phyloP scores from a whole-genome alignment of 2,113 vertebrate genomes.

The Rousettus leschenaultii region DNA sequence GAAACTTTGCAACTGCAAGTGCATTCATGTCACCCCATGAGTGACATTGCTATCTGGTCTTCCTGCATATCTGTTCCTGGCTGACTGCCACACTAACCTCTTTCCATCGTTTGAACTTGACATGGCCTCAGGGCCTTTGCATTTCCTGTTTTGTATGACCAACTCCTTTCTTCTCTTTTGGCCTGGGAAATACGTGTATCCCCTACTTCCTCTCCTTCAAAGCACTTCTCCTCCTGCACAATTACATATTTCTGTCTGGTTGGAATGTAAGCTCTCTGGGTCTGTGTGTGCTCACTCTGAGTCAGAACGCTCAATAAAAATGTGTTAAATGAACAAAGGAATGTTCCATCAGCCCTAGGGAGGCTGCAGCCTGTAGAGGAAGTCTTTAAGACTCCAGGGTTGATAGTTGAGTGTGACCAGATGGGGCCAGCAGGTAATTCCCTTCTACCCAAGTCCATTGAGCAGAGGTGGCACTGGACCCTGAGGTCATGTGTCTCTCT shows the following conservation, averaged over 20 bases:
- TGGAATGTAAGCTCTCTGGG: neutral
- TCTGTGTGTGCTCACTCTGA: neutral
- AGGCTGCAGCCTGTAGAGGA: neutral
- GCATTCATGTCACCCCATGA: accelerated
- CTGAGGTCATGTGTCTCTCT: neutral
- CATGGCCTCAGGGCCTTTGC: neutral
- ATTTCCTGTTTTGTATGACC: neutral
- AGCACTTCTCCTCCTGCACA: neutral
- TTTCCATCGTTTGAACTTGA: neutral
- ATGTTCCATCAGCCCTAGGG: neutral
- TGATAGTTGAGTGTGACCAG: neutral
- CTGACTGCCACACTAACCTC: neutral
- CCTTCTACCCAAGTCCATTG: neutral
- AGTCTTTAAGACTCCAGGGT: neutral
- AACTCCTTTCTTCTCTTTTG: neutral
- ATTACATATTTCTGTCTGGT: neutral
- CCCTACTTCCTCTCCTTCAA: neutral
- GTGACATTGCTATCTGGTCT: neutral
- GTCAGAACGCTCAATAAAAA: neutral
- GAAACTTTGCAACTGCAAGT: neutral
- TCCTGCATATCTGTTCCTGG: neutral
- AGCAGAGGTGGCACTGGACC: accelerated
- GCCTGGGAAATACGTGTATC: neutral
- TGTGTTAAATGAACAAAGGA: neutral
- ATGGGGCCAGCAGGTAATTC: neutral